Evolutionary conservation across 2,888 invertebrate species (phyloP), one percentile per base, ranked within the genome.

Genomic region (Cremastobaeus sp.): DNA sequence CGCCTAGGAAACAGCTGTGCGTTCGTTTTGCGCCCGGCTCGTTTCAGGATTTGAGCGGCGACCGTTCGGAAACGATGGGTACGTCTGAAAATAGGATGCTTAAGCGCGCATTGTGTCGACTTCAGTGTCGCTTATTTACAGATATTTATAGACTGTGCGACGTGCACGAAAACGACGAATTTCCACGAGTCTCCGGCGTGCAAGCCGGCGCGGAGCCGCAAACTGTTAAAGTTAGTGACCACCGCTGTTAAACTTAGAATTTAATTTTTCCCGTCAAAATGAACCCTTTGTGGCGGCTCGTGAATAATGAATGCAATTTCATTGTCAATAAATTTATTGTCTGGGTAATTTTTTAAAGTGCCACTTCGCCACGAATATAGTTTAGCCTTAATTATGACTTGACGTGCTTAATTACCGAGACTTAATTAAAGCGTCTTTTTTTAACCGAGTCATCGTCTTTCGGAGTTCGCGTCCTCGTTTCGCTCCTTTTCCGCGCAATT

Each of bases 81-180:
- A 84, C 85, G 84, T 83, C 86, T 81, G 84, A 85, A 86, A 86
- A 86, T 86, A 86, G 86, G 83, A 83, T 80, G 80, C 80, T 75
- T 78, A 77, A 79, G 79, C 78, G 78, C 79, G 69, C 74, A 75
- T 72, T 75, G 75, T 75, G 68, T 62, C 57, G 64, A 35, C 43
- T 30, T 8, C 50, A 28, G 28, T 57, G 57, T 52, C 37, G 32
- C 35, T 54, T 62, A 54, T 77, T 74, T 55, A 73, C 62, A 69
- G 71, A 74, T 65, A 71, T 71, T 68, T 68, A 57, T 68, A 66
- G 59, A 15, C 11, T 9, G 20, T 18, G 17, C 9, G 39, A 14
- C 25, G 48, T 20, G 39, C 32, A 11, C 48, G 28, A 30, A 47
- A 48, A 12, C 14, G 12, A 32, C 12, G 15, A n/a, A 17, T 37